A percentile compares a stretch with the other conserved stretches of the same genome.
phyloP scores from a whole-genome alignment of 2,113 vertebrate species.

The Ivindomyrus marchei region DNA sequence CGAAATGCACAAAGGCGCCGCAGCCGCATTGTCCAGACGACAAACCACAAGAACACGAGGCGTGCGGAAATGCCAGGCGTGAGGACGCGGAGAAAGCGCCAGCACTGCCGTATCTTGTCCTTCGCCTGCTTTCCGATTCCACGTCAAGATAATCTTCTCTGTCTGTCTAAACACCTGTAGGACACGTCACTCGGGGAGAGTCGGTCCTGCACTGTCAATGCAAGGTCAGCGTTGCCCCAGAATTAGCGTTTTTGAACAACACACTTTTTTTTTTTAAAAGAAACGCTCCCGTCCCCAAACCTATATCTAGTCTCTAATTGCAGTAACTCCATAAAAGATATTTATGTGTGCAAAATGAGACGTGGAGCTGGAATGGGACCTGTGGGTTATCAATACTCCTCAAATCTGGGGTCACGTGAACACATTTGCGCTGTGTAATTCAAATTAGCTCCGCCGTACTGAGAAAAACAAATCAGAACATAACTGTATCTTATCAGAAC shows the following conservation, averaged over 20 bases:
- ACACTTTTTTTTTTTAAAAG: neutral
- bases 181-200: neutral
- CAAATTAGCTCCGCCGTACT: neutral
- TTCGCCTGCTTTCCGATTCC: neutral
- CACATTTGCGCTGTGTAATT: neutral
- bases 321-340: neutral
- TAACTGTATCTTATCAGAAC: constrained; percentile 1
- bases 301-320: neutral
- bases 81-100: neutral
- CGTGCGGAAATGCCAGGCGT: neutral
- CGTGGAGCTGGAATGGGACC: neutral
- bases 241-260: neutral
- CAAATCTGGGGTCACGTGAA: neutral
- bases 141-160: neutral
- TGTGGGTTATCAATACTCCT: neutral
- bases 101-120: neutral
- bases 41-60: neutral
- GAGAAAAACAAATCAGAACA: neutral
- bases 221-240: neutral
- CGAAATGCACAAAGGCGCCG: neutral
- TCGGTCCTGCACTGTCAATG: neutral
- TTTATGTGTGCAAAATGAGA: constrained; percentile 1
- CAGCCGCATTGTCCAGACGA: neutral
- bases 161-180: neutral
- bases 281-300: neutral